Conservation (phyloP, 2,797 vertebrate species). For the Microtus agrestis region DNA sequence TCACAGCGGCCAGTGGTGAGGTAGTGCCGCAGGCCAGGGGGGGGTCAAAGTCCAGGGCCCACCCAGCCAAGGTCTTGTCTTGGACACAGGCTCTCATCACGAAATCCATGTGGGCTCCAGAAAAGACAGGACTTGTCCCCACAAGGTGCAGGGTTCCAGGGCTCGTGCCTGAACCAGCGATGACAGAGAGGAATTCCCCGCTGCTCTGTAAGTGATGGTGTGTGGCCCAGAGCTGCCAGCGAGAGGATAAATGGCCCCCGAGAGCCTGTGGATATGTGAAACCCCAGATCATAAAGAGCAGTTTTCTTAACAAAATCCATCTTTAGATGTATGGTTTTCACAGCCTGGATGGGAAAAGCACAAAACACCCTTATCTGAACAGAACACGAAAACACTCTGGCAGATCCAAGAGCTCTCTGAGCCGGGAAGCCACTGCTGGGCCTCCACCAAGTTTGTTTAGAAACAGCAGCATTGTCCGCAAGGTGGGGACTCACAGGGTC, state of each 20-base stretch:
- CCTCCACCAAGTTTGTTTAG: not conserved
- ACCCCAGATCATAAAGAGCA: not conserved
- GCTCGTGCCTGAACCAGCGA: not conserved
- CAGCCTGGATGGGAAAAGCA: not conserved
- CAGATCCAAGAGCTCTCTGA: not conserved
- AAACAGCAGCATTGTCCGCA: not conserved
- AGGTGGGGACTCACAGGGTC: not conserved
- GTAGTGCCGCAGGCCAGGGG: too few relatives aligned
- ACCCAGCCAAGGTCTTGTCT: not conserved
- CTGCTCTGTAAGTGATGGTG: not conserved
- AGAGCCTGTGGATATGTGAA: not conserved
- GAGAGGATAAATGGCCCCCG: not conserved
- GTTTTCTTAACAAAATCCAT: conserved; percentile 20
- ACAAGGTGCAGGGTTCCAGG: not conserved
- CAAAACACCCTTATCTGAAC: not conserved
- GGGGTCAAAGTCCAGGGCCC: not conserved
- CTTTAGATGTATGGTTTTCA: not conserved
- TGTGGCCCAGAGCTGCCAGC: not conserved
- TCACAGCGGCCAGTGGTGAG: not conserved
- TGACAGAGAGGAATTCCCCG: not conserved
- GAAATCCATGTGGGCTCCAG: not conserved
- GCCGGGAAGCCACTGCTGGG: too few relatives aligned
- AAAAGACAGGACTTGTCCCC: not conserved
- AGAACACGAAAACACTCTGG: not conserved
- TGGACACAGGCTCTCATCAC: not conserved